Evolutionary conservation across 2,888 invertebrate genomes (phyloP).

Genomic region (Eupeodes latifasciatus): DNA sequence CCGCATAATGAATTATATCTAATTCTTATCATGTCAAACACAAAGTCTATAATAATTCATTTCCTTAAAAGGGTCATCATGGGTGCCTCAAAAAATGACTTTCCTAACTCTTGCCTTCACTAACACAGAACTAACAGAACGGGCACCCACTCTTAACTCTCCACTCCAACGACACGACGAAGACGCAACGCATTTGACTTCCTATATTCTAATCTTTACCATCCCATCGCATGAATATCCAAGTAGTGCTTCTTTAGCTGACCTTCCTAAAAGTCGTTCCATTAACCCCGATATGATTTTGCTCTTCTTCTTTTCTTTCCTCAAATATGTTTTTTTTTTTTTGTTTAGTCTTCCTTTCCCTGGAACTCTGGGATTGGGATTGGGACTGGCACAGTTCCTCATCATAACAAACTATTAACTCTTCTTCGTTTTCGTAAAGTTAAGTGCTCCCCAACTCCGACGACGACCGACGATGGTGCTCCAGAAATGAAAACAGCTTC

Average conservation of each 20-base stretch:
- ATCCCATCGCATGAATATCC: slow-evolving; percentile 51
- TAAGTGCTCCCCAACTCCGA: slow-evolving; percentile 58
- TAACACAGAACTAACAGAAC: slow-evolving; percentile 34
- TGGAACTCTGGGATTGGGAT: no score
- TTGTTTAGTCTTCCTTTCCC: neutral
- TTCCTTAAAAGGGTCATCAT: slow-evolving; percentile 65
- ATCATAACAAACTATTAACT: slow-evolving; percentile 50
- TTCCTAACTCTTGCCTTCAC: slow-evolving; percentile 59
- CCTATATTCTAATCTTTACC: slow-evolving; percentile 16
- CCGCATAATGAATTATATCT: slow-evolving; percentile 7
- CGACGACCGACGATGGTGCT: slow-evolving; percentile 9
- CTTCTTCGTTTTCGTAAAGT: slow-evolving; percentile 26
- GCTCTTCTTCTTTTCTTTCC: neutral
- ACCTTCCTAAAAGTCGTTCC: slow-evolving; percentile 73
- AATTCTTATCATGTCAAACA: slow-evolving; percentile 61
- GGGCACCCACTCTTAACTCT: slow-evolving; percentile 24
- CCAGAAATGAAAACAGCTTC: slow-evolving; percentile 63
- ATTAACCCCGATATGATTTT: slow-evolving; percentile 67
- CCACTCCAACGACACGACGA: slow-evolving; percentile 29
- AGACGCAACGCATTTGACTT: neutral
- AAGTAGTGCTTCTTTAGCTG: slow-evolving; percentile 51
- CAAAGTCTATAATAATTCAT: slow-evolving; percentile 62
- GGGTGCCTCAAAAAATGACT: slow-evolving; percentile 48
- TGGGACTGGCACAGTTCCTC: slow-evolving; percentile 10
- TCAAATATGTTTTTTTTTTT: no score